A percentile compares a stretch with the other conserved stretches of the same genome.
phyloP scores from a whole-genome alignment of 2,888 invertebrate species.

The Heliothis peltigera region DNA sequence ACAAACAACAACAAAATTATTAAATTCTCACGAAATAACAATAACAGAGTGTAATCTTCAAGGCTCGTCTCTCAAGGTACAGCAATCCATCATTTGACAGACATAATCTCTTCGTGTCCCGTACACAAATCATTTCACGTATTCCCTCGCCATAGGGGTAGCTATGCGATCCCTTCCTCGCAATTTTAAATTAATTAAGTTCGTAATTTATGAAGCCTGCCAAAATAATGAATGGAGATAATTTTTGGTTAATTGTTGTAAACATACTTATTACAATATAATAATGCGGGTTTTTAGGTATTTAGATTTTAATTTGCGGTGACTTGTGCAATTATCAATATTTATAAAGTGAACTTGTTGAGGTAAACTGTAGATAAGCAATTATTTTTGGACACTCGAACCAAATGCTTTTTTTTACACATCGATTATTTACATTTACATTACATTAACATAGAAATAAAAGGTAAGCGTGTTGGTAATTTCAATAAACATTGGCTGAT shows the following conservation, averaged over 20 bases:
- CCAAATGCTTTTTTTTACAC: no score
- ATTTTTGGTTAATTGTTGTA: neutral
- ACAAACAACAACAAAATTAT: neutral
- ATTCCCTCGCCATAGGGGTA: conserved; percentile 3
- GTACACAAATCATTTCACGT: conserved; percentile 37
- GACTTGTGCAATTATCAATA: no score
- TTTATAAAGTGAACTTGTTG: no score
- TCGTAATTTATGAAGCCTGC: conserved; percentile 2
- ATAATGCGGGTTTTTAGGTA: no score
- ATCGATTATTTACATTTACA: no score
- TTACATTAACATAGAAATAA: no score
- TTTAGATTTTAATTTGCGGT: no score
- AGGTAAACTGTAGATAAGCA: no score
- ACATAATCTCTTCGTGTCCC: conserved; percentile 30
- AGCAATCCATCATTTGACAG: conserved; percentile 45
- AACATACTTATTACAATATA: no score
- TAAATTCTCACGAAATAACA: conserved; percentile 9
- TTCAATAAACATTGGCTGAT: no score
- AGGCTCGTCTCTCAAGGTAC: conserved; percentile 10
- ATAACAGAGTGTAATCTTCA: conserved; percentile 21
- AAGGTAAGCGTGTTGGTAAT: no score
- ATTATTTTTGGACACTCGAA: no score
- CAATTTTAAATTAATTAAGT: conserved; percentile 7
- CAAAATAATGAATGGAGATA: neutral
- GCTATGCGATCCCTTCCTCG: neutral